Evolutionary conservation across 2,113 vertebrate genomes (phyloP), one percentile per base, ranked within the genome.

Genomic region (Psilopogon haemacephalus): DNA sequence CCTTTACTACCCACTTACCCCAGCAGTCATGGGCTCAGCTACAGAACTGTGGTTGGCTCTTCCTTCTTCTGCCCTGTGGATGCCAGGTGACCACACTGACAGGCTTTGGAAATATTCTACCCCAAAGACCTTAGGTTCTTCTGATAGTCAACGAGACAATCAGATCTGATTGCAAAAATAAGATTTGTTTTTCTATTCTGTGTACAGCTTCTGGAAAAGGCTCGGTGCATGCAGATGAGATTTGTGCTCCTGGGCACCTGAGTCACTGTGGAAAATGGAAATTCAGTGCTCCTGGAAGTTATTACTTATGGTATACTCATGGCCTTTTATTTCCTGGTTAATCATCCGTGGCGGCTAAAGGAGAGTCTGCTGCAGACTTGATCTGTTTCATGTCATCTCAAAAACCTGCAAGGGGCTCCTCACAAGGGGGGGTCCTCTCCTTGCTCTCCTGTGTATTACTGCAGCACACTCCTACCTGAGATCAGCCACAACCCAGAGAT

Each of bases 401-500:
- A 92, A 85, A 89, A 71, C 42, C 56, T 38, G 18, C 17, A 48
- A 76, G 15, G 15, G 37, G 24, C 68, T 63, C n/a, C 38, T 89
- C 46, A 87, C 75, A 52, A 56, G 71, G 35, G 27, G 17, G 60
- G 91, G 89, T 93, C 91, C 89, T 96, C 86, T 94, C 78, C 71
- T 84, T 83, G 27, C 64, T 83, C 72, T 93, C 42, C 56, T 94
- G 88, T 89, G 56, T 91, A 50, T 84, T 90, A 76, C 69, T 94
- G 37, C 52, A 71, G 58, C 65, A 62, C 65, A 60, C 48, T 68
- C 85, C 70, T 88, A 91, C 92, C 88, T 92, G 88, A 93, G 87
- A 94, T 87, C 87, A 67, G 87, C 89, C 48, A 64, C 70, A 84
- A 92, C 93, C 89, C 69, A 80, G 89, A 83, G 84, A 91, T 73